Percentiles rank a stretch among this genome's conserved stretches.
Evolutionary conservation across 2,113 vertebrate genomes (phyloP).

Genomic region (Takifugu bimaculatus): DNA sequence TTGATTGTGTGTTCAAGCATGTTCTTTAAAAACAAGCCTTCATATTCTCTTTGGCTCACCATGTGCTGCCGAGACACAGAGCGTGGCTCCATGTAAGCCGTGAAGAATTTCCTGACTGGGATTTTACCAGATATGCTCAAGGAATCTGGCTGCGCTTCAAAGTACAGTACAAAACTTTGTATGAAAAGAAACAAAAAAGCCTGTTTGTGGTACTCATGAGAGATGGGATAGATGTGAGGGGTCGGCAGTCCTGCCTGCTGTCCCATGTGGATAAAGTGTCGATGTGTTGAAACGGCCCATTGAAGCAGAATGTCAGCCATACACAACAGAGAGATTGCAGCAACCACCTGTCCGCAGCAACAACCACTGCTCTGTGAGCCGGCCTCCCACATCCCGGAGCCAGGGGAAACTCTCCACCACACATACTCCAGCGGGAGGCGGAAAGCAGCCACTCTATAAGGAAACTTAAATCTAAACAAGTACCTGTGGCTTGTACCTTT

Average conservation of each 20-base stretch:
- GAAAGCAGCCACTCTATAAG: constrained; percentile 9
- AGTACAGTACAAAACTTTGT: constrained; percentile 4
- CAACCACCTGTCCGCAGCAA: constrained; percentile 52
- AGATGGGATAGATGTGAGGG: constrained; percentile 7
- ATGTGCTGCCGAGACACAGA: not conserved
- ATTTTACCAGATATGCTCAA: not conserved
- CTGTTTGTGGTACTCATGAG: constrained; percentile 17
- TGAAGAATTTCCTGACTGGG: constrained; percentile 1
- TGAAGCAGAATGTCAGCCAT: constrained; percentile 61
- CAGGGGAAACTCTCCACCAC: constrained; percentile 33
- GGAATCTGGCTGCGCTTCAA: constrained; percentile 9
- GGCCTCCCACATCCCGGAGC: constrained; percentile 33
- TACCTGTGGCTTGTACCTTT: not conserved
- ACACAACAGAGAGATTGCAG: constrained; percentile 56
- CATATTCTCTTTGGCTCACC: not conserved
- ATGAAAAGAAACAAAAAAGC: constrained; percentile 14
- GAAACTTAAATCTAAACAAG: constrained; percentile 3
- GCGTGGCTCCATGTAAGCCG: not conserved
- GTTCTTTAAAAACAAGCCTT: not conserved
- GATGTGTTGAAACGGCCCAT: constrained; percentile 65
- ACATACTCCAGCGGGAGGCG: constrained; percentile 8
- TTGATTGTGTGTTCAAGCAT: not conserved
- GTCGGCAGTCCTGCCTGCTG: constrained; percentile 27
- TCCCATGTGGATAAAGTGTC: constrained; percentile 52
- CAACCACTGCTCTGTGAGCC: constrained; percentile 20